Percentiles rank a stretch among this genome's conserved stretches.
phyloP scores from a whole-genome alignment of 1,140 invertebrate genomes.

The Polyergus mexicanus region DNA sequence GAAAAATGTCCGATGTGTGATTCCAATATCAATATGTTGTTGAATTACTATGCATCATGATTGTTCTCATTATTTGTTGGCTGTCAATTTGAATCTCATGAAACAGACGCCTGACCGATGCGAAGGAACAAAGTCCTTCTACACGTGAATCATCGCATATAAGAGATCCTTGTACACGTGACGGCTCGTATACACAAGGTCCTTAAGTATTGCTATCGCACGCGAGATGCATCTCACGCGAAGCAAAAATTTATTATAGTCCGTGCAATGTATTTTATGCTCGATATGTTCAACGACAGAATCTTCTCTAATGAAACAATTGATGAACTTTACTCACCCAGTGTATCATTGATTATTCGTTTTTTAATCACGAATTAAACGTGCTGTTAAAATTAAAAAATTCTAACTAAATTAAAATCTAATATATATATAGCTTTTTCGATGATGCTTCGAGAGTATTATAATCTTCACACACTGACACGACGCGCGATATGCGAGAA shows the following conservation, averaged over 20 bases:
- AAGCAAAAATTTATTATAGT: conserved; percentile 31
- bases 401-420: conserved; percentile 15
- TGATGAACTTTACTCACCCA: background rate
- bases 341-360: conserved; percentile 1
- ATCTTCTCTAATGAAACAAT: conserved; percentile 1
- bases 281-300: conserved; percentile 17
- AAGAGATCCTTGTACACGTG: conserved; percentile 24
- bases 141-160: background rate
- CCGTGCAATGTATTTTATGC: background rate
- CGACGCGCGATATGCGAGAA: conserved; percentile 16
- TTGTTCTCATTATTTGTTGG: background rate
- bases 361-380: conserved; percentile 20
- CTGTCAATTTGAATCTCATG: conserved; percentile 15
- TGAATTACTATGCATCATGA: background rate
- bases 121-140: background rate
- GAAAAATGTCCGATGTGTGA: background rate
- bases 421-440: no score
- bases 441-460: background rate
- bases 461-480: background rate
- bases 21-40: background rate
- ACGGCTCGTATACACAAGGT: conserved; percentile 17
- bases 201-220: background rate
- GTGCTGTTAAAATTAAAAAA: background rate
- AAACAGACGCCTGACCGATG: background rate
- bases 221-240: conserved; percentile 39